Conservation (phyloP, 2,888 invertebrate genomes). For the Harmothoe impar region DNA sequence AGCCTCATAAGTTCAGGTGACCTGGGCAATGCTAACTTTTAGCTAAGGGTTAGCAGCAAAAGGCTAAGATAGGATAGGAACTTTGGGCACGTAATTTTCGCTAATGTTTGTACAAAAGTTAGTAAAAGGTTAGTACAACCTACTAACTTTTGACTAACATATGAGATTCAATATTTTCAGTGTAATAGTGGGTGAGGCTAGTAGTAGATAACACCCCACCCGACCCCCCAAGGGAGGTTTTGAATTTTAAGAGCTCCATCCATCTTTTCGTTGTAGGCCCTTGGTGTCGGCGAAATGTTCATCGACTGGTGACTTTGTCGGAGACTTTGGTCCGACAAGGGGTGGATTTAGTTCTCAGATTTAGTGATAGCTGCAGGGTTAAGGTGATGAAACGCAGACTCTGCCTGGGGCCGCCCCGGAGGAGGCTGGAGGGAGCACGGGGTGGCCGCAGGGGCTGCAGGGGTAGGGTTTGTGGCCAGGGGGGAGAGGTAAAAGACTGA, state of each 20-base stretch:
- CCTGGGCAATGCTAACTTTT: too few relatives aligned
- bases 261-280: neutral
- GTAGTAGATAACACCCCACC: neutral
- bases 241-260: neutral
- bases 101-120: too few relatives aligned
- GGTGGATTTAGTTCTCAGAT: constrained; percentile 16
- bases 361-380: constrained; percentile 6
- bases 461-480: neutral
- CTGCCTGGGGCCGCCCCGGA: neutral
- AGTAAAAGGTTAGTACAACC: too few relatives aligned
- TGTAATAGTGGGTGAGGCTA: neutral
- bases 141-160: too few relatives aligned
- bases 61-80: too few relatives aligned
- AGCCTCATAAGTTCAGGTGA: too few relatives aligned
- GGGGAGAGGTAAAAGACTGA: neutral
- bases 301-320: constrained; percentile 3
- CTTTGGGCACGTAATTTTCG: too few relatives aligned
- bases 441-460: neutral
- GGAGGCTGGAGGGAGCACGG: neutral
- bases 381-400: neutral
- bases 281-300: neutral
- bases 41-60: too few relatives aligned
- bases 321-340: neutral
- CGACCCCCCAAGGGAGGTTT: neutral
- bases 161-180: too few relatives aligned